Conservation (phyloP, 2,113 vertebrate genomes). For the Rhinichthys klamathensis region DNA sequence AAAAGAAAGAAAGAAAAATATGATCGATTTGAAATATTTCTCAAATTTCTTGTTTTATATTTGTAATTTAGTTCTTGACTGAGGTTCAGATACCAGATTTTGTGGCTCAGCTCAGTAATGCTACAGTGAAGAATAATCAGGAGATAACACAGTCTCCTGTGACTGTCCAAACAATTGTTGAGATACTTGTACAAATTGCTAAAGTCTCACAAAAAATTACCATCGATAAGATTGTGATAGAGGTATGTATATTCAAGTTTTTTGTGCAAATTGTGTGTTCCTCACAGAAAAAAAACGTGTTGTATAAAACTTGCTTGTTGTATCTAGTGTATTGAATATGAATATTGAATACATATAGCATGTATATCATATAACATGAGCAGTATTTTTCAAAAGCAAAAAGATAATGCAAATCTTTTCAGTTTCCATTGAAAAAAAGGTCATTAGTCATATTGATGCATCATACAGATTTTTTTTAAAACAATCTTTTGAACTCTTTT, state of each 20-base stretch:
- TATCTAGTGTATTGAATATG: neutral
- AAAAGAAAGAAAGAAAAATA: neutral
- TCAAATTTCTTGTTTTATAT: neutral
- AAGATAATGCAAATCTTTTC: neutral
- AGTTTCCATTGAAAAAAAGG: no score
- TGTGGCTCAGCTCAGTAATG: neutral
- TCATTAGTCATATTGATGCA: no score
- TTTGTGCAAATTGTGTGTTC: neutral
- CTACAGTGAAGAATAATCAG: rapidly evolving
- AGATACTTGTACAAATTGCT: constrained; percentile 60
- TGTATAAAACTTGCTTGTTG: neutral
- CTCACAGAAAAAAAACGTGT: no score
- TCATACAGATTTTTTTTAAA: no score
- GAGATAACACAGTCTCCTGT: constrained; percentile 55
- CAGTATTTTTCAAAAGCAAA: neutral
- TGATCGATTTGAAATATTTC: neutral
- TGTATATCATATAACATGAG: neutral
- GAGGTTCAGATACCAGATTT: constrained; percentile 30
- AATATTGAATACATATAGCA: neutral
- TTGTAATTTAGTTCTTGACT: constrained; percentile 50
- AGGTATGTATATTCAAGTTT: constrained; percentile 51
- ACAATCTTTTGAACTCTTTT: no score
- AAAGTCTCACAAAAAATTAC: neutral
- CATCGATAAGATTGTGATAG: constrained; percentile 43
- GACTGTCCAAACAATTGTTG: constrained; percentile 62